Base-by-base conservation (phyloP, 2,113 vertebrate species). In the Myrmecobius fasciatus region DNA sequence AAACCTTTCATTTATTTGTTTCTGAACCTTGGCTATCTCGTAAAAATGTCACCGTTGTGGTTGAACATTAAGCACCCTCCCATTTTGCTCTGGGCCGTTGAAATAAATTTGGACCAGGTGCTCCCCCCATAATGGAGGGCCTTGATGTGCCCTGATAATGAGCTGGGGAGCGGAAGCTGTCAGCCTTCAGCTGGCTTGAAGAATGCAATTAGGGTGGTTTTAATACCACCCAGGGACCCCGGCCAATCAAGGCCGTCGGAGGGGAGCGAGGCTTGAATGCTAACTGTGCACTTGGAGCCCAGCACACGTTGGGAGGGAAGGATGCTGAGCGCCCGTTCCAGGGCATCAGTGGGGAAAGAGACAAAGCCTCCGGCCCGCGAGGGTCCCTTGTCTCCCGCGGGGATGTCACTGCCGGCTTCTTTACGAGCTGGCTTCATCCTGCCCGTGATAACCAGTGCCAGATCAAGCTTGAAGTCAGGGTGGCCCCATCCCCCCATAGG, bases 21-120 rank as follows among this genome's bases (percentile, higher is more conserved):
- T 98, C 98, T 98, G 97, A 98, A 98, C 99, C 99, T 98, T 97
- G 98, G 98, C 96, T 96, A 91, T 98, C 97, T 99, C 99, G 98
- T 99, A 99, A 99, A 99, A 99, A 99, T 99, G 99, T 99, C 99
- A 99, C 99, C 99, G 99, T 99, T 97, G 99, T 99, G 98, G 98
- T 99, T 99, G 99, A 98, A 99, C 99, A 99, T 99, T 99, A 99
- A 98, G 98, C 99, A 99, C 99, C 99, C 98, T 99, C 99, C 99
- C 99, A 98, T 98, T 98, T 99, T 98, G 98, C 99, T 98, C 98
- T 98, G 98, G 98, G 98, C 98, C 92, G 90, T 98, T 99, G 99
- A 99, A 99, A 98, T 99, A 99, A 99, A 99, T 98, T 98, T 98
- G 98, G 98, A 99, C 98, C 99, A 99, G 99, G 99, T 99, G 99